These are phyloP conservation scores for Pogonognathellus flavescens DNA, from an alignment of 1,140 invertebrate genomes.

Conservation along the genomic window DNA sequence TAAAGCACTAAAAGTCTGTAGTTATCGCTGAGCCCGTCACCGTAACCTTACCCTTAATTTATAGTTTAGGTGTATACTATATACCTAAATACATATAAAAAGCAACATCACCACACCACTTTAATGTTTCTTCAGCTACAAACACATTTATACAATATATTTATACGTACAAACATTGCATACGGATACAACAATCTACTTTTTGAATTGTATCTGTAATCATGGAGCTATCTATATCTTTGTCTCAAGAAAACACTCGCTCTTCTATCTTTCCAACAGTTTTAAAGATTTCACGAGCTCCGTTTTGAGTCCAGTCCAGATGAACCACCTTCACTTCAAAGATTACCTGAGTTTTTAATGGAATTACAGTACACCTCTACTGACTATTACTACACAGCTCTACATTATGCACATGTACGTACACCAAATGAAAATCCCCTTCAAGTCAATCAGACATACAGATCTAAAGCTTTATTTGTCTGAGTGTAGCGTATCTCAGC, in stretches of 20 bases:
- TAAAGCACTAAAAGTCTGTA: slow-evolving; percentile 33
- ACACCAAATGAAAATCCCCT: slow-evolving; percentile 6
- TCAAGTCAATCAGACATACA: slow-evolving; percentile 32
- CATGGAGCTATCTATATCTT: slow-evolving; percentile 24
- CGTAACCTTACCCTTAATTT: slow-evolving; percentile 34
- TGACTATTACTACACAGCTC: neutral
- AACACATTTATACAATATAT: neutral
- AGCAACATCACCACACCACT: slow-evolving; percentile 25
- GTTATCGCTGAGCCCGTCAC: slow-evolving; percentile 22
- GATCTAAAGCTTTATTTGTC: slow-evolving; percentile 4
- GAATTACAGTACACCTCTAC: too few species aligned
- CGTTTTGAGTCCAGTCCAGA: neutral
- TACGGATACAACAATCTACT: slow-evolving; percentile 26
- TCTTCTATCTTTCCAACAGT: slow-evolving; percentile 10
- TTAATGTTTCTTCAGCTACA: slow-evolving; percentile 37
- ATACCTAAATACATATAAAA: neutral
- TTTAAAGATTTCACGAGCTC: slow-evolving; percentile 2
- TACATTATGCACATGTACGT: neutral
- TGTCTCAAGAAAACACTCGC: slow-evolving; percentile 33
- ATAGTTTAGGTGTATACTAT: neutral
- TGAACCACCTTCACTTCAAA: too few species aligned
- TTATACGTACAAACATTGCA: too few species aligned
- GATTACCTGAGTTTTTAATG: too few species aligned
- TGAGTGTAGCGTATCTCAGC: slow-evolving; percentile 15
- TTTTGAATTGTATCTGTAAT: slow-evolving; percentile 43